Percentiles rank a stretch among this genome's conserved stretches.
These are phyloP conservation scores for Amyelois transitella DNA, from an alignment of 1,140 invertebrate genomes.

Conservation along the genomic window DNA sequence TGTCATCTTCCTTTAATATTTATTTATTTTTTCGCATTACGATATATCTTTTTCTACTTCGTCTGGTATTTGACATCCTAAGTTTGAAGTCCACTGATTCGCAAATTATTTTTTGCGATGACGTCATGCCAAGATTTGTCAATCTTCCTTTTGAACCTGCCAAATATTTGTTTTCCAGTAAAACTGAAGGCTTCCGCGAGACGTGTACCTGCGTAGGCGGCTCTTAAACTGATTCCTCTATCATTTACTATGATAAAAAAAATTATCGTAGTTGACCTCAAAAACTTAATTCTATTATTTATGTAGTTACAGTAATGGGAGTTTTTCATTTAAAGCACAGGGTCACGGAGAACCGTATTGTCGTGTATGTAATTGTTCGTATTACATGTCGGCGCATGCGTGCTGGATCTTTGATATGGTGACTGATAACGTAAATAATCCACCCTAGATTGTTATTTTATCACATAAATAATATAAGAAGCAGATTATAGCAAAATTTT, in stretches of 20 bases:
- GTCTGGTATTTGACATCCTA: no score
- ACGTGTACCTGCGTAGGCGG: no score
- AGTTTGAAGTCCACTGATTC: no score
- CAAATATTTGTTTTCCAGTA: no score
- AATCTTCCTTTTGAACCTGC: no score
- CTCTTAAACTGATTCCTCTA: background rate
- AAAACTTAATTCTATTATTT: background rate
- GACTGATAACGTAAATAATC: no score
- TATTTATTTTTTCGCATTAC: background rate
- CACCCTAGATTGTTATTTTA: background rate
- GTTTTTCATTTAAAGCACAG: background rate
- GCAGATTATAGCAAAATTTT: no score
- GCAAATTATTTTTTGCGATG: no score
- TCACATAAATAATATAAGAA: background rate
- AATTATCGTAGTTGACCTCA: background rate
- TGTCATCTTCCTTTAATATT: background rate
- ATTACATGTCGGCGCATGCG: background rate
- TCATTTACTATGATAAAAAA: background rate
- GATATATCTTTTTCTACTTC: no score
- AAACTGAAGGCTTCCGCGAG: no score
- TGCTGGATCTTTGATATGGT: background rate
- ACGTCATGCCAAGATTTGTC: no score
- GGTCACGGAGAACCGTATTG: background rate
- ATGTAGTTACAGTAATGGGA: background rate
- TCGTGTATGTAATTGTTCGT: background rate